These are phyloP conservation scores for Castor canadensis DNA, from an alignment of 2,113 vertebrate species.

Conservation along the genomic window DNA sequence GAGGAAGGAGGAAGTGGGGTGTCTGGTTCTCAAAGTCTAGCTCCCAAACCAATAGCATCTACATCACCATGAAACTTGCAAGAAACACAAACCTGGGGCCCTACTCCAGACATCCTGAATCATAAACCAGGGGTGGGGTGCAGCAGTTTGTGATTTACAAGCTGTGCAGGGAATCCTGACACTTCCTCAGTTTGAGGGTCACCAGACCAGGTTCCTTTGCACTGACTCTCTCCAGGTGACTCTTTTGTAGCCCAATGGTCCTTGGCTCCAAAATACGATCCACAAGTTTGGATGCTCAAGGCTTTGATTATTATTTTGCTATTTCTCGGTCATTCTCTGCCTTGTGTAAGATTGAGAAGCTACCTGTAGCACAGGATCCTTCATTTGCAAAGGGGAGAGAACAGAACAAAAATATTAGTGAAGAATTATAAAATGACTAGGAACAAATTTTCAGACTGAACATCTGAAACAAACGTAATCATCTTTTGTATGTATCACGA, in stretches of 20 bases:
- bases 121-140: background rate
- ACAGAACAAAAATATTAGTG: background rate
- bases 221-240: background rate
- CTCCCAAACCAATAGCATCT: background rate
- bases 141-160: background rate
- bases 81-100: background rate
- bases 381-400: background rate
- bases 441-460: background rate
- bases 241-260: background rate
- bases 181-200: background rate
- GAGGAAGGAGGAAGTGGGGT: background rate
- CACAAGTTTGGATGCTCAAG: background rate
- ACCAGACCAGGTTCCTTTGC: background rate
- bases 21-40: background rate
- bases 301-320: background rate
- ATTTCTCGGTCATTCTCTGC: background rate
- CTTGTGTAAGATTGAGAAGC: background rate
- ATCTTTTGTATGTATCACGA: background rate
- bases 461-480: background rate
- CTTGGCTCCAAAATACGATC: background rate
- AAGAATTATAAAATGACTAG: slow-evolving; percentile 1
- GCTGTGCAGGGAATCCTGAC: background rate
- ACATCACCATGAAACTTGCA: background rate
- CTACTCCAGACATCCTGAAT: background rate
- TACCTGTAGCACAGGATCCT: background rate